Evolutionary conservation across 2,888 invertebrate species (phyloP), one percentile per base, ranked within the genome.

Genomic region (Mechanitis messenoides): DNA sequence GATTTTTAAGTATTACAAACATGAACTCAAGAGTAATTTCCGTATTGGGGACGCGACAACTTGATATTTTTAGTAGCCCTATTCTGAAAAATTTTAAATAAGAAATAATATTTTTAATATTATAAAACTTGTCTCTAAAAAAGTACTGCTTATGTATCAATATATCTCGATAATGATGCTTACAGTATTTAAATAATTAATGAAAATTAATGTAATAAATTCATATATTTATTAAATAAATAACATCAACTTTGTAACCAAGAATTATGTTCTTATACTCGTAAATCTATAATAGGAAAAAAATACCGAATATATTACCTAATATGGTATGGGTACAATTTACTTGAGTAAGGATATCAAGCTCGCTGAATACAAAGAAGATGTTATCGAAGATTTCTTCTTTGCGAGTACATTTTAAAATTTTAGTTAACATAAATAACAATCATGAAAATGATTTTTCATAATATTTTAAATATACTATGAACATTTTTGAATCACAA

Each of bases 361-460:
- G 42, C 42, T 42, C 62, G 56, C 69, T 73, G 84, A 83, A 85
- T 85, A 84, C 80, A 78, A 83, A 85, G 80, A 75, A 78, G 79
- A 65, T 68, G 69, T 70, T 75, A 76, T 76, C 74, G 72, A 63
- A 64, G 68, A 67, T 68, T 71, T 72, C 72, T 75, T 76, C 75
- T 76, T 75, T 75, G 74, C 69, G 59, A 63, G 69, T 58, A 74
- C 64, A 65, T 65, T 70, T 69, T 65, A 69, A 58, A 63, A 54
- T 53, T 54, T 58, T 55, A 45, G 31, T 35, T 5, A 62, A 45
- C 20, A 20, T 20, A 50, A 20, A 35, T 42, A 59, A 54, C 7
- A 9, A n/a, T 3, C 45, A 54, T 20, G 45, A 59, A 59, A 33
- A 54, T 53, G 20, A 11, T 31, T 31, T 53, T 35, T 53, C 38